Conservation (phyloP, 2,797 vertebrate genomes). For the Gambelia wislizenii region DNA sequence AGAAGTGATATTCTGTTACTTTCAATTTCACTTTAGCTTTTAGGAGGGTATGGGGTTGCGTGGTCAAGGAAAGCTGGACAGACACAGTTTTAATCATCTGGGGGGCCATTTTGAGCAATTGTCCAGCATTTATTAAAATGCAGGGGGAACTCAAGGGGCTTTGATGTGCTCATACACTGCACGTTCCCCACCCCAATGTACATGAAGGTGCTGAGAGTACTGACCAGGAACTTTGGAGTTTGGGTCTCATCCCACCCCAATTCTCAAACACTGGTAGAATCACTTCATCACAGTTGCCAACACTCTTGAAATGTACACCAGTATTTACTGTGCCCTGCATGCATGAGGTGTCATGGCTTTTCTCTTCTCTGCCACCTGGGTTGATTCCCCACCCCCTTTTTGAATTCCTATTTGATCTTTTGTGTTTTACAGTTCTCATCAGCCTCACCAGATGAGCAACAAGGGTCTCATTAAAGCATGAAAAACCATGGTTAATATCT, state of each 20-base stretch:
- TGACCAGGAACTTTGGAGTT: too few relatives aligned
- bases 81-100: too few relatives aligned
- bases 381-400: slow-evolving; percentile 28
- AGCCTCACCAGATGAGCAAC: not conserved
- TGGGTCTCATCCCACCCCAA: not conserved
- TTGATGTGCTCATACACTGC: too few relatives aligned
- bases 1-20: too few relatives aligned
- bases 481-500: slow-evolving; percentile 42
- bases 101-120: too few relatives aligned
- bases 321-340: not conserved
- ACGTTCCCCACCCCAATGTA: too few relatives aligned
- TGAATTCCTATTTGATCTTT: slow-evolving; percentile 47
- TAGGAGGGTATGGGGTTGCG: too few relatives aligned
- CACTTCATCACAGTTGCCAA: not conserved
- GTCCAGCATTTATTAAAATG: too few relatives aligned
- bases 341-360: not conserved
- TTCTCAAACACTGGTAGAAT: not conserved
- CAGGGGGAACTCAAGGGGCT: too few relatives aligned
- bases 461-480: slow-evolving; percentile 45
- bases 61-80: too few relatives aligned
- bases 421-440: slow-evolving; percentile 28
- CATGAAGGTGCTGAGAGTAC: too few relatives aligned
- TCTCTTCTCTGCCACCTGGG: slow-evolving; percentile 10
- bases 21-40: too few relatives aligned
- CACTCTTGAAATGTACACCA: not conserved